These are phyloP conservation scores for Tachuris rubrigastra DNA, from an alignment of 2,113 vertebrate genomes.

Conservation along the genomic window DNA sequence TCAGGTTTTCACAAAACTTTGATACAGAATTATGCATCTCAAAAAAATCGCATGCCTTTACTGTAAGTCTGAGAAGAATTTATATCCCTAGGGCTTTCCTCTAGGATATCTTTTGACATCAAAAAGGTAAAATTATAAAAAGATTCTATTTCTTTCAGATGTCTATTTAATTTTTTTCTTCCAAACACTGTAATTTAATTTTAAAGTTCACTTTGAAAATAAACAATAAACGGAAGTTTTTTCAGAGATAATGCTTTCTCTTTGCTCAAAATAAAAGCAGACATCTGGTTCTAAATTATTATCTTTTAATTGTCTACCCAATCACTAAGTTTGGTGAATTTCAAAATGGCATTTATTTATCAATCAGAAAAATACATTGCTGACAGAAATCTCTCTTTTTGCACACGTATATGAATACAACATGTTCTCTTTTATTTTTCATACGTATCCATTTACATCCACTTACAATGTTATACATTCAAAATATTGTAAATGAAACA, in stretches of 20 bases:
- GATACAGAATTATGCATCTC: slow-evolving; percentile 10
- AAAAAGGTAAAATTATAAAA: slow-evolving; percentile 56
- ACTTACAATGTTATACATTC: background rate
- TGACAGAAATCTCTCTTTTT: background rate
- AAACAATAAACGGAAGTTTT: slow-evolving; percentile 6
- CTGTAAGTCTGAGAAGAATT: slow-evolving; percentile 16
- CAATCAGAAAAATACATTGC: background rate
- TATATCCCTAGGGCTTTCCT: slow-evolving; percentile 30
- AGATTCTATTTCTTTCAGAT: slow-evolving; percentile 58
- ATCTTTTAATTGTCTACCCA: background rate
- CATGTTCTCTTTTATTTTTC: background rate
- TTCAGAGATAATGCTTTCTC: slow-evolving; percentile 9
- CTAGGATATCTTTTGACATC: slow-evolving; percentile 40
- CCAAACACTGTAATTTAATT: slow-evolving; percentile 42
- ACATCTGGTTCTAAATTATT: background rate
- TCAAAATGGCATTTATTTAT: background rate
- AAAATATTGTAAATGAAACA: background rate
- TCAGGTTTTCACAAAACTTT: slow-evolving; percentile 22
- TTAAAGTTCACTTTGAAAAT: slow-evolving; percentile 44
- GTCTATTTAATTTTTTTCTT: slow-evolving; percentile 9
- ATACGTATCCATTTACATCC: background rate
- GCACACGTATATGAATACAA: background rate
- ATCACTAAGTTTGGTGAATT: background rate
- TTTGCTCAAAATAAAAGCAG: slow-evolving; percentile 29
- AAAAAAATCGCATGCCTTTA: slow-evolving; percentile 27